These are phyloP conservation scores for Probaryconus sp. DNA, from an alignment of 1,140 invertebrate species.

Conservation along the genomic window DNA sequence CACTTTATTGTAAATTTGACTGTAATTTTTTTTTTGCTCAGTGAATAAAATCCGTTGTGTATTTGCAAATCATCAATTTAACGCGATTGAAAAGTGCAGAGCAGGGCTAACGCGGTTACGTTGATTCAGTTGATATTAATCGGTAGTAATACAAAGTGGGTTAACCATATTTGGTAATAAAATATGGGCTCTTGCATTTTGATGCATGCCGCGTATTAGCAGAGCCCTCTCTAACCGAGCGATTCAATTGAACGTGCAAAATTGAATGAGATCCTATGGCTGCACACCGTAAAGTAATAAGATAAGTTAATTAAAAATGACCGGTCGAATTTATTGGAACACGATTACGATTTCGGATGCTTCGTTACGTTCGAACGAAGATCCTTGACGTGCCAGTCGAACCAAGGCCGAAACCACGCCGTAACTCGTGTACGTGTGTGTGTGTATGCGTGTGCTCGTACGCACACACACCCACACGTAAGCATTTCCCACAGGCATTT, in stretches of 20 bases:
- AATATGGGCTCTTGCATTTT: slow-evolving; percentile 9
- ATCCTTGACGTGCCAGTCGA: slow-evolving; percentile 41
- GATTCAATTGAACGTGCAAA: slow-evolving; percentile 41
- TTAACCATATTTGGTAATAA: slow-evolving; percentile 16
- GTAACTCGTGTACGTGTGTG: too few species aligned
- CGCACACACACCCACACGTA: slow-evolving; percentile 22
- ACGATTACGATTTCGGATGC: slow-evolving; percentile 74
- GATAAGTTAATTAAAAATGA: slow-evolving; percentile 71
- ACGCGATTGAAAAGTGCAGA: slow-evolving; percentile 31
- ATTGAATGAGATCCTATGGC: slow-evolving; percentile 23
- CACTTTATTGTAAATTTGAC: too few species aligned
- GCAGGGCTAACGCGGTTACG: slow-evolving; percentile 17
- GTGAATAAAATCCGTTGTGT: too few species aligned
- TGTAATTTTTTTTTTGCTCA: too few species aligned
- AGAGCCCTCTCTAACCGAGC: not conserved
- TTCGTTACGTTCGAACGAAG: slow-evolving; percentile 66
- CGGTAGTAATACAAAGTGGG: slow-evolving; percentile 22
- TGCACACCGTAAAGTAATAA: slow-evolving; percentile 14
- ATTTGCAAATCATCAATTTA: too few species aligned
- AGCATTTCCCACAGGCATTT: slow-evolving; percentile 54
- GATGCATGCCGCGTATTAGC: slow-evolving; percentile 12
- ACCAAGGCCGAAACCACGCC: slow-evolving; percentile 51
- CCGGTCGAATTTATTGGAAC: slow-evolving; percentile 64
- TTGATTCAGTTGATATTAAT: slow-evolving; percentile 47
- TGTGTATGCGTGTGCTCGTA: slow-evolving; percentile 30